Evolutionary conservation across 2,113 vertebrate species (phyloP).

Genomic region (Dascyllus trimaculatus): DNA sequence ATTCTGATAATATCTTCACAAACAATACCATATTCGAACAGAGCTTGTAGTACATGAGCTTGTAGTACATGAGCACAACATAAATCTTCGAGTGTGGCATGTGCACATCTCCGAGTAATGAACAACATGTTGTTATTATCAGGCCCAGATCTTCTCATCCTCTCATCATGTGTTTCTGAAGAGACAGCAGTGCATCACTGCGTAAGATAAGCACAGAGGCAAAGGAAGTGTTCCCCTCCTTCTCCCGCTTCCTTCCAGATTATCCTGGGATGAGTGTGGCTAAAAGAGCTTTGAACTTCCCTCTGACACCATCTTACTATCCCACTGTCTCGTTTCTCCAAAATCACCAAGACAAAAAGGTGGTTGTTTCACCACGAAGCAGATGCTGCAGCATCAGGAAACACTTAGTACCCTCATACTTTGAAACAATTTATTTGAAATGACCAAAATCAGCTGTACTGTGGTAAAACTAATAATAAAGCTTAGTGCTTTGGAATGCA

Average conservation of each 20-base stretch:
- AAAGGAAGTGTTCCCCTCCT: conserved; percentile 45
- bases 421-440: background rate
- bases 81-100: conserved; percentile 15
- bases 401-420: conserved; percentile 25
- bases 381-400: conserved; percentile 53
- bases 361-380: conserved; percentile 37
- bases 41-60: too few relatives aligned
- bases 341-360: conserved; percentile 34
- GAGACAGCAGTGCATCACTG: conserved; percentile 26
- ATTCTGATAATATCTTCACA: background rate
- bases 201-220: conserved; percentile 15
- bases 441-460: conserved; percentile 2
- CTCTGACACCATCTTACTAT: conserved; percentile 42
- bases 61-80: conserved; percentile 18
- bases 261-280: conserved; percentile 31
- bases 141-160: conserved; percentile 13
- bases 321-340: conserved; percentile 52
- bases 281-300: conserved; percentile 35
- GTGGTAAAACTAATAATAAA: background rate
- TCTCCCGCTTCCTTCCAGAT: conserved; percentile 36
- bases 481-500: background rate
- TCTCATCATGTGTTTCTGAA: conserved; percentile 1
- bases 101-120: conserved; percentile 20
- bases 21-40: conserved; percentile 1
- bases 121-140: conserved; percentile 24